These are phyloP conservation scores for Crioceris asparagi DNA, from an alignment of 2,888 invertebrate species.

Conservation along the genomic window DNA sequence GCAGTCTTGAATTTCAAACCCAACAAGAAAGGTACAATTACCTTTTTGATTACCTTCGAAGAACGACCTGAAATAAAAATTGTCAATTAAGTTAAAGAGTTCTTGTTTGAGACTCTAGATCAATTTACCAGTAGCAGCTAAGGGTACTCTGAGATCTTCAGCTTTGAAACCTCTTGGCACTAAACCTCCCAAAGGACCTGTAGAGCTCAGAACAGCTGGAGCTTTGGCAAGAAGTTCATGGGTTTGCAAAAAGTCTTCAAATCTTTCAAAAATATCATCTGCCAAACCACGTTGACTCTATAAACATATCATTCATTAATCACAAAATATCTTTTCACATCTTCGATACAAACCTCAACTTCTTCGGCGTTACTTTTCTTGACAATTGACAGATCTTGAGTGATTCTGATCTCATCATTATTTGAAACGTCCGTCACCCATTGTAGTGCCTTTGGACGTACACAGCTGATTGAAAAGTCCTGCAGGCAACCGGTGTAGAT, in stretches of 20 bases:
- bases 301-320: conserved; percentile 21
- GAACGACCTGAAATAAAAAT: conserved; percentile 50
- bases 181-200: conserved; percentile 46
- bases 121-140: conserved; percentile 45
- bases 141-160: conserved; percentile 57
- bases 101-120: no score
- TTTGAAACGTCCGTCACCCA: conserved; percentile 60
- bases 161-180: conserved; percentile 59
- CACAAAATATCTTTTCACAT: no score
- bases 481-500: conserved; percentile 59
- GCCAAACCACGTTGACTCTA: conserved; percentile 44
- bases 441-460: conserved; percentile 64
- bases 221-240: conserved; percentile 67
- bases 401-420: conserved; percentile 61
- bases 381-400: conserved; percentile 63
- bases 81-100: no score
- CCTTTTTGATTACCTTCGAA: conserved; percentile 62
- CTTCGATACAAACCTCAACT: conserved; percentile 15
- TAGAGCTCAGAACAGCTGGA: conserved; percentile 50
- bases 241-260: conserved; percentile 64
- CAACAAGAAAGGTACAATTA: conserved; percentile 73
- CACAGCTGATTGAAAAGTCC: conserved; percentile 60
- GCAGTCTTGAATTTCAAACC: conserved; percentile 81
- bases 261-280: conserved; percentile 55
- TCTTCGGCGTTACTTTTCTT: conserved; percentile 44